phyloP scores from a whole-genome alignment of 37 sponge, comb jelly and placozoan species.

The Cladorhizidae sp. region DNA sequence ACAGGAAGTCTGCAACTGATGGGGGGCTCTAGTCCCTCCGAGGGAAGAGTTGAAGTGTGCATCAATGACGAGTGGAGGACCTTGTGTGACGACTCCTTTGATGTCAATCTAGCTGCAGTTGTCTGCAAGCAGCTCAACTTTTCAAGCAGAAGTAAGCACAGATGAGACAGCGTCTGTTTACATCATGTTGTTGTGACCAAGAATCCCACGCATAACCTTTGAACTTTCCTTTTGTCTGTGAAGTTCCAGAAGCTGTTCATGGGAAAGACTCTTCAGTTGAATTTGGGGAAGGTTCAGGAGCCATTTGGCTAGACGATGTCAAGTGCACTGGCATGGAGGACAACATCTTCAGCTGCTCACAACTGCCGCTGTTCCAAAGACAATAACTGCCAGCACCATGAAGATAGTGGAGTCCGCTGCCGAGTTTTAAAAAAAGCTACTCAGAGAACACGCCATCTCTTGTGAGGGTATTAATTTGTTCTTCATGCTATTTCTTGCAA shows the following conservation, averaged over 20 bases:
- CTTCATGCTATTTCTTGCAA: no score
- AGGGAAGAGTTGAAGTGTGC: constrained; percentile 37
- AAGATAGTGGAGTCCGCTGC: constrained; percentile 58
- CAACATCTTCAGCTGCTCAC: constrained; percentile 50
- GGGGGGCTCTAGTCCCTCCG: not conserved
- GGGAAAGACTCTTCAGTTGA: not conserved
- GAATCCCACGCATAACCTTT: no score
- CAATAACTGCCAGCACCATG: constrained; percentile 57
- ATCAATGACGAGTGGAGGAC: constrained; percentile 42
- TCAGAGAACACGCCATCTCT: constrained; percentile 7
- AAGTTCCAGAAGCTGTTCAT: not conserved
- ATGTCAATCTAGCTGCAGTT: not conserved
- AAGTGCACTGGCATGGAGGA: constrained; percentile 60
- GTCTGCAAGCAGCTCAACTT: constrained; percentile 15
- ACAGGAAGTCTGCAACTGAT: constrained; percentile 10
- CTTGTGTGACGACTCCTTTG: constrained; percentile 46
- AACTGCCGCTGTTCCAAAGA: not conserved
- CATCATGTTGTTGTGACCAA: no score
- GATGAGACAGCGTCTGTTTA: no score
- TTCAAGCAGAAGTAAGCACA: not conserved
- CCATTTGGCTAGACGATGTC: constrained; percentile 47
- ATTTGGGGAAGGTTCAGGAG: constrained; percentile 4
- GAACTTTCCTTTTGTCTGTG: not conserved
- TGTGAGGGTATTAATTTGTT: no score
- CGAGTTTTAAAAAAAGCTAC: not conserved